phyloP scores from a whole-genome alignment of 2,797 vertebrate genomes.

The Microcaecilia unicolor region DNA sequence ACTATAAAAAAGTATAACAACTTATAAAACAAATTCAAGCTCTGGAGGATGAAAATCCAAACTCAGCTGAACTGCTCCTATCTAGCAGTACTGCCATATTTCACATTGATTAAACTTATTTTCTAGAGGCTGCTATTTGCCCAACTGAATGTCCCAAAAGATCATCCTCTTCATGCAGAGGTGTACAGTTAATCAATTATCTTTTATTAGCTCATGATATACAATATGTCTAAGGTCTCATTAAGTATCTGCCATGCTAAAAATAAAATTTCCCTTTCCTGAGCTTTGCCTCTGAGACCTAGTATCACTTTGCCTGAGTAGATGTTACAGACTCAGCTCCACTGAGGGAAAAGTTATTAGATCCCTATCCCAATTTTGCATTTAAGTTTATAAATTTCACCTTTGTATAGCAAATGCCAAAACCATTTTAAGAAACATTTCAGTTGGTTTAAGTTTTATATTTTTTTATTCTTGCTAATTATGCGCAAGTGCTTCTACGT shows the following conservation, averaged over 20 bases:
- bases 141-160: background rate
- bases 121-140: background rate
- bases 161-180: background rate
- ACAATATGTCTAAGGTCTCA: constrained; percentile 9
- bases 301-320: background rate
- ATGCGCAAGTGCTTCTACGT: too few relatives aligned
- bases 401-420: too few relatives aligned
- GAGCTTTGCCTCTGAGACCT: background rate
- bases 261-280: background rate
- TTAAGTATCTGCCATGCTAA: background rate
- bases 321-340: background rate
- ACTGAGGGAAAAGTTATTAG: background rate
- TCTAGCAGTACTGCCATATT: background rate
- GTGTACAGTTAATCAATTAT: constrained; percentile 5
- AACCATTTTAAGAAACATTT: background rate
- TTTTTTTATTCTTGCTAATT: background rate
- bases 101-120: background rate
- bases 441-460: background rate
- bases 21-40: background rate
- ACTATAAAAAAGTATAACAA: too few relatives aligned
- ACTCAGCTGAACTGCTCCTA: background rate
- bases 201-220: constrained; percentile 1
- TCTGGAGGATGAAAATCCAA: background rate
- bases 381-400: background rate
- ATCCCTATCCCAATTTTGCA: background rate